These are phyloP conservation scores for Vultur gryphus DNA, from an alignment of 2,797 vertebrate genomes.

Conservation along the genomic window DNA sequence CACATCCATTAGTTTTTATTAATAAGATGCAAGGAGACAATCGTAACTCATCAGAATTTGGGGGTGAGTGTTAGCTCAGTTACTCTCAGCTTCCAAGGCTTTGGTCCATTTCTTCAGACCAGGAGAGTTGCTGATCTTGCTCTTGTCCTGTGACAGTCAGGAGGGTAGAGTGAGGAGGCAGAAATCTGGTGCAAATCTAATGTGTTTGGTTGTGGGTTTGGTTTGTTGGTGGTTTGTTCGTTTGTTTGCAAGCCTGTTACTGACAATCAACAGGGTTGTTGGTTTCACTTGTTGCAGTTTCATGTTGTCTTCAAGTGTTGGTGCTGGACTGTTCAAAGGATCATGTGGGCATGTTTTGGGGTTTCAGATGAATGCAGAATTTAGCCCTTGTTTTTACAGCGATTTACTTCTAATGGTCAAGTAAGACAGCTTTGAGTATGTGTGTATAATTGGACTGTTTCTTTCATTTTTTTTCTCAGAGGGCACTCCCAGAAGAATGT, in stretches of 20 bases:
- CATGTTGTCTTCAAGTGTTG: neutral
- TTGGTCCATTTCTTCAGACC: neutral
- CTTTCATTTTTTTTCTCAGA: conserved; percentile 15
- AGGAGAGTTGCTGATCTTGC: neutral
- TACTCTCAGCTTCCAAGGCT: neutral
- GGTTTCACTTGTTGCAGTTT: neutral
- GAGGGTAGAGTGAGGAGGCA: neutral
- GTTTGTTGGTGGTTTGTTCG: rapidly evolving
- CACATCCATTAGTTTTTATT: neutral
- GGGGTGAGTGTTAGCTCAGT: neutral
- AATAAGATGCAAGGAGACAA: neutral
- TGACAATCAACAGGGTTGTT: neutral
- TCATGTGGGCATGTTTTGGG: rapidly evolving
- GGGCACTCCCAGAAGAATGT: neutral
- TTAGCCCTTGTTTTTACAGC: neutral
- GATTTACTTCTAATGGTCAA: neutral
- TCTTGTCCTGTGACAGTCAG: neutral
- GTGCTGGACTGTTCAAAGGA: neutral
- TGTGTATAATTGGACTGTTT: neutral
- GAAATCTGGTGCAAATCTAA: neutral
- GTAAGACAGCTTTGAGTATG: neutral
- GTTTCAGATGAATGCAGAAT: neutral
- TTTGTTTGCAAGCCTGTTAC: neutral
- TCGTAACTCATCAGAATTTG: neutral
- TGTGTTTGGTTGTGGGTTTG: neutral